These are phyloP conservation scores for Pandemis heparana DNA, from an alignment of 2,888 invertebrate genomes.

Conservation along the genomic window DNA sequence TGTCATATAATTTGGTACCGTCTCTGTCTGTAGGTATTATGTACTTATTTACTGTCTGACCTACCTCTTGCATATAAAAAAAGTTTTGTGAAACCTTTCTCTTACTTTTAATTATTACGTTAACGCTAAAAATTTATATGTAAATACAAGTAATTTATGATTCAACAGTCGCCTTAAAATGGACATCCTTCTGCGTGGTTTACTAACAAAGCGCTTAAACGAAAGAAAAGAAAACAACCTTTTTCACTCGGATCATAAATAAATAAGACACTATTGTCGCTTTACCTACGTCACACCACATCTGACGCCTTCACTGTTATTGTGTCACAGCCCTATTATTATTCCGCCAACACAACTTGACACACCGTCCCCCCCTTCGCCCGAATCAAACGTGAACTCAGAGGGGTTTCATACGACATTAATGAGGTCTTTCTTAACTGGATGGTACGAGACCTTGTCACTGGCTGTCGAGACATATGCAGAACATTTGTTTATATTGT, in stretches of 20 bases:
- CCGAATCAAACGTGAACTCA: neutral
- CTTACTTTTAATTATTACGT: too few relatives aligned
- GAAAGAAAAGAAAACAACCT: neutral
- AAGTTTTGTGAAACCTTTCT: too few relatives aligned
- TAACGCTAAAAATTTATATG: too few relatives aligned
- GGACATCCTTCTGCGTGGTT: neutral
- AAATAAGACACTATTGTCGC: constrained; percentile 13
- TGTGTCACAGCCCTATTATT: constrained; percentile 26
- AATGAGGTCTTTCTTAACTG: neutral
- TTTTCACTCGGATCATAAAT: neutral
- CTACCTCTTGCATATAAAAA: too few relatives aligned
- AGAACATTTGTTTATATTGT: constrained; percentile 25
- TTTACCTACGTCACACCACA: constrained; percentile 12
- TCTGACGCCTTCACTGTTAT: constrained; percentile 27
- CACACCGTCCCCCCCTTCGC: neutral
- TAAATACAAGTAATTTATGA: too few relatives aligned
- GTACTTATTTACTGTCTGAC: too few relatives aligned
- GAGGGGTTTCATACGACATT: constrained; percentile 1
- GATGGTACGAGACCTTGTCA: constrained; percentile 15
- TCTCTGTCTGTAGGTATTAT: too few relatives aligned
- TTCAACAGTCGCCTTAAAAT: neutral
- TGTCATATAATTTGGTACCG: too few relatives aligned
- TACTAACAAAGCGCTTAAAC: neutral
- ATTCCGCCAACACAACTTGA: neutral
- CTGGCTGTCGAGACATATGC: constrained; percentile 26